Conservation (phyloP, 2,113 vertebrate genomes). For the Heterocephalus glaber region DNA sequence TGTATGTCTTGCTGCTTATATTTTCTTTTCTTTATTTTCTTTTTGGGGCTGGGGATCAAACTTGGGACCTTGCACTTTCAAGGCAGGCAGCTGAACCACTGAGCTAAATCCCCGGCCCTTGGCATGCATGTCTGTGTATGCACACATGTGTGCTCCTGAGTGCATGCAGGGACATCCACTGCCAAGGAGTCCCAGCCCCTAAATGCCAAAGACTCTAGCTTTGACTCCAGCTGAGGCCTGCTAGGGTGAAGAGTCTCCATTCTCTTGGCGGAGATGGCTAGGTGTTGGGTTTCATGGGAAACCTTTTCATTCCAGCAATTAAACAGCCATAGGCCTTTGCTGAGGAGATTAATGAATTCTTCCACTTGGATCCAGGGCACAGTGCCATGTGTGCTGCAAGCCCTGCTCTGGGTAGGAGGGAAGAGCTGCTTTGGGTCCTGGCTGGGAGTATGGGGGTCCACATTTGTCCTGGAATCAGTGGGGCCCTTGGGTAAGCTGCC, state of each 20-base stretch:
- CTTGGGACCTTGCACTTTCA: too few relatives aligned
- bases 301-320: slow-evolving; percentile 75
- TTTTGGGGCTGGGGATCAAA: too few relatives aligned
- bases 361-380: slow-evolving; percentile 51
- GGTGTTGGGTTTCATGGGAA: slow-evolving; percentile 63
- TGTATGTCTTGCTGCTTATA: too few relatives aligned
- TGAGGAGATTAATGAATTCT: slow-evolving; percentile 68
- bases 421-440: neutral
- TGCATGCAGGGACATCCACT: neutral
- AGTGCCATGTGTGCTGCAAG: neutral
- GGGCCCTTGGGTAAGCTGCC: neutral
- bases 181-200: neutral
- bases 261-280: neutral
- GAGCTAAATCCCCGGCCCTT: rapidly evolving
- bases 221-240: neutral
- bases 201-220: neutral
- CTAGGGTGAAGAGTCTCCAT: neutral
- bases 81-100: too few relatives aligned
- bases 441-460: neutral
- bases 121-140: too few relatives aligned
- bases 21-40: too few relatives aligned
- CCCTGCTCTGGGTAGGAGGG: neutral
- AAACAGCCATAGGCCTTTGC: slow-evolving; percentile 47
- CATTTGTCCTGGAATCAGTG: neutral
- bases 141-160: too few relatives aligned